Percentiles rank a stretch among this genome's conserved stretches.
Conservation (phyloP, 2,888 invertebrate genomes). For the Notodonta ziczac region DNA sequence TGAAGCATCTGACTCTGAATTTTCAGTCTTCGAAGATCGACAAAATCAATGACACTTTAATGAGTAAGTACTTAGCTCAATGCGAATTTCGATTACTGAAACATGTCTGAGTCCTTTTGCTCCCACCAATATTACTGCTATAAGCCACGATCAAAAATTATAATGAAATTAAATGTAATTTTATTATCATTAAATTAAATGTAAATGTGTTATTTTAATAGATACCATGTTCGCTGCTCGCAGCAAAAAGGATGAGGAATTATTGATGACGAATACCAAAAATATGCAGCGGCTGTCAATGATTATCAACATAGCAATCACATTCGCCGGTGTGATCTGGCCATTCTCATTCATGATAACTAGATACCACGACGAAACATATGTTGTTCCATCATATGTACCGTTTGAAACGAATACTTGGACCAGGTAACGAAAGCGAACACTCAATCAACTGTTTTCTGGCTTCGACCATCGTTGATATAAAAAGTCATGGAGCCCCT, state of each 20-base stretch:
- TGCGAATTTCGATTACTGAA: too few species aligned
- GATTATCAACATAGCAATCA: slow-evolving; percentile 13
- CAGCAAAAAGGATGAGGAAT: slow-evolving; percentile 34
- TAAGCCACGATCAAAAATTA: too few species aligned
- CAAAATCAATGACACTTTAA: slow-evolving; percentile 39
- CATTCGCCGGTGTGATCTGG: slow-evolving; percentile 27
- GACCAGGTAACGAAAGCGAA: slow-evolving; percentile 35
- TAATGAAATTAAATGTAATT: too few species aligned
- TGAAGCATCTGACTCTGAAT: slow-evolving; percentile 39
- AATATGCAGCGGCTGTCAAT: slow-evolving; percentile 33
- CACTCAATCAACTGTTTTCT: too few species aligned
- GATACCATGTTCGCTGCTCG: slow-evolving; percentile 47
- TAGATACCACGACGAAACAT: slow-evolving; percentile 33
- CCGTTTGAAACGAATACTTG: slow-evolving; percentile 48
- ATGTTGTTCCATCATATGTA: slow-evolving; percentile 37
- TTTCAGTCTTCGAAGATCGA: slow-evolving; percentile 37
- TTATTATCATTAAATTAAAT: too few species aligned
- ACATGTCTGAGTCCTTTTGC: too few species aligned
- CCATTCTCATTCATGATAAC: slow-evolving; percentile 26
- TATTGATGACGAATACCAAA: slow-evolving; percentile 31
- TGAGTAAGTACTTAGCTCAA: slow-evolving; percentile 29
- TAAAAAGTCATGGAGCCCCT: too few species aligned
- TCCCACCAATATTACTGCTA: too few species aligned
- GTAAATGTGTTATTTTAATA: slow-evolving; percentile 25
- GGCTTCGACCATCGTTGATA: too few species aligned